Evolutionary conservation across 2,113 vertebrate species (phyloP).

Genomic region (Gobius niger): DNA sequence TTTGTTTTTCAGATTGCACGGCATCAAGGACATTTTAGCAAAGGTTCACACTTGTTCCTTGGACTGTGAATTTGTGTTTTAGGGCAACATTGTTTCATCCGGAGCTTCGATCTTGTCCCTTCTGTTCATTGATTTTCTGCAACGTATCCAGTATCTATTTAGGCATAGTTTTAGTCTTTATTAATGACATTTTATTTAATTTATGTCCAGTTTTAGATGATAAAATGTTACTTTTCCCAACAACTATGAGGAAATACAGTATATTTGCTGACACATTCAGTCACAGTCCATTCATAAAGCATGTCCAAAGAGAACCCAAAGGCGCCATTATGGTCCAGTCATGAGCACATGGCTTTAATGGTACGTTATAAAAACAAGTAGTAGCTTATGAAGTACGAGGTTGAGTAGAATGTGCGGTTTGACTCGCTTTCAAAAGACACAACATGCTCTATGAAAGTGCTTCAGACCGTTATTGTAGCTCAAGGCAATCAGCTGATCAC

Average conservation of each 20-base stretch:
- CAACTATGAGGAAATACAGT: too few species aligned
- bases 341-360: slow-evolving; percentile 24
- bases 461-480: slow-evolving; percentile 28
- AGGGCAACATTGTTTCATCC: too few species aligned
- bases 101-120: too few species aligned
- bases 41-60: too few species aligned
- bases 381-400: slow-evolving; percentile 5
- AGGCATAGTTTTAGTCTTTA: background rate
- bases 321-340: slow-evolving; percentile 22
- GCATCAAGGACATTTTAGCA: too few species aligned
- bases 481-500: slow-evolving; percentile 61
- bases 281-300: background rate
- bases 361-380: slow-evolving; percentile 19
- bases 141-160: too few species aligned
- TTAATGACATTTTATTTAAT: background rate
- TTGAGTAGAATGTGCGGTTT: slow-evolving; percentile 10
- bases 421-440: slow-evolving; percentile 6
- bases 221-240: too few species aligned
- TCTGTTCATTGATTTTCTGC: too few species aligned
- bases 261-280: background rate
- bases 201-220: too few species aligned
- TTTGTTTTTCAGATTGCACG: too few species aligned
- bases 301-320: slow-evolving; percentile 38
- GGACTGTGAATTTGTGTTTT: too few species aligned
- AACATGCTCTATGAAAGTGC: slow-evolving; percentile 6